A percentile compares a stretch with the other conserved stretches of the same genome.
Evolutionary conservation across 2,113 vertebrate genomes (phyloP).

Genomic region (Ciconia boyciana): DNA sequence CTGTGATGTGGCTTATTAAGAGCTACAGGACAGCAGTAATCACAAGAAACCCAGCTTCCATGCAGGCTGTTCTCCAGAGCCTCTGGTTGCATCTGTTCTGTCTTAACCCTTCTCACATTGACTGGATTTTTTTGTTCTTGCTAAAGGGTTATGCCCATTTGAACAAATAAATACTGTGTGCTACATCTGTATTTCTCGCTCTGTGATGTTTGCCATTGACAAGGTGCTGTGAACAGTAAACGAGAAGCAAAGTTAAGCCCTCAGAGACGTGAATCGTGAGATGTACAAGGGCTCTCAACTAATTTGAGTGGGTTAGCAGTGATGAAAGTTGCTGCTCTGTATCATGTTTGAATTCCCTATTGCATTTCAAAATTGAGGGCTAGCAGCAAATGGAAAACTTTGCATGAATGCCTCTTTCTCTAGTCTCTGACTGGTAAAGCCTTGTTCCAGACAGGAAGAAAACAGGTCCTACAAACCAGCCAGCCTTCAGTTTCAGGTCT

Average conservation of each 20-base stretch:
- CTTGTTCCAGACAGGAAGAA: background rate
- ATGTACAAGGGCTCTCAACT: background rate
- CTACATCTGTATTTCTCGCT: background rate
- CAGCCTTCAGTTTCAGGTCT: background rate
- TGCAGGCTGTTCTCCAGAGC: background rate
- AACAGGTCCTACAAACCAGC: background rate
- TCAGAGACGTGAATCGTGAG: background rate
- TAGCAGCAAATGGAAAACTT: background rate
- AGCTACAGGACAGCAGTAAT: conserved; percentile 22
- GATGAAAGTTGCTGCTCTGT: background rate
- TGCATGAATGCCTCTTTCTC: background rate
- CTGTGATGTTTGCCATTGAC: background rate
- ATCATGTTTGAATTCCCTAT: background rate
- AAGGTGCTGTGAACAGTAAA: background rate
- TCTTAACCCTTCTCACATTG: background rate
- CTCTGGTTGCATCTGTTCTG: background rate
- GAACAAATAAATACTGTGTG: background rate
- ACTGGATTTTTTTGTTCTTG: background rate
- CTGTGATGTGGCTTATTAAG: conserved; percentile 26
- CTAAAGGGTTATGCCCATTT: background rate
- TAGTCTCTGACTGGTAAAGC: background rate
- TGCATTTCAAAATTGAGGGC: background rate
- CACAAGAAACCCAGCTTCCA: background rate
- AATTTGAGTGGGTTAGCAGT: background rate
- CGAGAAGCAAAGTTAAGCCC: background rate